Percentiles rank a stretch among this genome's conserved stretches.
Conservation (phyloP, 2,888 invertebrate species). For the Drosophila ezoana region DNA sequence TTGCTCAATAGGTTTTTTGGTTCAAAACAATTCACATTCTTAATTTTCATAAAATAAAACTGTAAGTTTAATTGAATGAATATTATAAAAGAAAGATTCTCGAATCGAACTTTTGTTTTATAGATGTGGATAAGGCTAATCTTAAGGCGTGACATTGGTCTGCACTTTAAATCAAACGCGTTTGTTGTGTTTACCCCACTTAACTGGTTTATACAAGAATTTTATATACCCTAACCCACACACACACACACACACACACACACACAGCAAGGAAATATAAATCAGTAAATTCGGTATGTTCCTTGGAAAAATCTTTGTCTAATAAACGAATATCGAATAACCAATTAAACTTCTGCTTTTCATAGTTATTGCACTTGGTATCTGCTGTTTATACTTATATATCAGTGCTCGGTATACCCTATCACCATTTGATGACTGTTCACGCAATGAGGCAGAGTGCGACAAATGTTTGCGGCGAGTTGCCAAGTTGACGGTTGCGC, state of each 20-base stretch:
- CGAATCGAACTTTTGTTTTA: no score
- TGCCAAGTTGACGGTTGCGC: slow-evolving; percentile 71
- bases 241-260: no score
- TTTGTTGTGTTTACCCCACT: no score
- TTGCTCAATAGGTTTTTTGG: no score
- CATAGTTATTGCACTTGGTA: neutral
- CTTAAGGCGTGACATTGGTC: no score
- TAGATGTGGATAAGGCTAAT: no score
- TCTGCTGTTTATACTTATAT: neutral
- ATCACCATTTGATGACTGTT: slow-evolving; percentile 39
- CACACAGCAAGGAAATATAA: neutral
- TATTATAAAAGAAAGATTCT: no score
- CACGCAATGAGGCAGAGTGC: slow-evolving; percentile 55
- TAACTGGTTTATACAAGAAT: no score
- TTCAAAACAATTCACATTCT: no score
- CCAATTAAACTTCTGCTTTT: neutral
- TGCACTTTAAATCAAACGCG: no score
- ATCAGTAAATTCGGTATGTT: neutral
- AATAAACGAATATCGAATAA: neutral
- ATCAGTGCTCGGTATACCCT: slow-evolving; percentile 39
- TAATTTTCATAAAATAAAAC: no score
- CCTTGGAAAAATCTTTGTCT: neutral
- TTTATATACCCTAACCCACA: neutral
- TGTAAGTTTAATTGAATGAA: no score
- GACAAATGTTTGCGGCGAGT: slow-evolving; percentile 48